A percentile compares a stretch with the other conserved stretches of the same genome.
Conservation (phyloP, 2,797 vertebrate genomes). For the Orientallactaga sibirica region DNA sequence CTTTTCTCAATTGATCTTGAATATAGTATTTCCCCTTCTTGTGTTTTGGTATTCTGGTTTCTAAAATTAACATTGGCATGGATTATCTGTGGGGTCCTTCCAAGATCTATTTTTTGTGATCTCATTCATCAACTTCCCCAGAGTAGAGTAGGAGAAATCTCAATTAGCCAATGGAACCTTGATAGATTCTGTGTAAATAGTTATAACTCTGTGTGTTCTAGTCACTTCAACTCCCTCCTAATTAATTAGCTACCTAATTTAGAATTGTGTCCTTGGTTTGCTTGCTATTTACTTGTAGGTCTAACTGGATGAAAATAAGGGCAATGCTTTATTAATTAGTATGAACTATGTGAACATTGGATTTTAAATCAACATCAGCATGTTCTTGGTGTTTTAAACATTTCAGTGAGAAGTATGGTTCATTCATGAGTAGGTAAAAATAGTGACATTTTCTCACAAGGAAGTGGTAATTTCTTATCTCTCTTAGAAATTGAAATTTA, state of each 20-base stretch:
- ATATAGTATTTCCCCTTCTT: background rate
- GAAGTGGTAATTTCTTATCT: background rate
- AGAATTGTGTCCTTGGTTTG: background rate
- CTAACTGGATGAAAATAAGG: background rate
- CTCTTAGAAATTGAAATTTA: background rate
- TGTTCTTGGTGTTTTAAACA: background rate
- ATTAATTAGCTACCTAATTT: constrained; percentile 60
- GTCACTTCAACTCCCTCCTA: constrained; percentile 8
- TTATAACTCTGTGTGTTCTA: constrained; percentile 48
- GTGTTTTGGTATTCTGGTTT: background rate
- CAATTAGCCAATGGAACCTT: constrained; percentile 68
- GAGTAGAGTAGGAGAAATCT: constrained; percentile 18
- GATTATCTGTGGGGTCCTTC: background rate
- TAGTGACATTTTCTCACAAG: background rate
- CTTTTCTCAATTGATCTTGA: constrained; percentile 51
- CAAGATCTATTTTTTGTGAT: constrained; percentile 24
- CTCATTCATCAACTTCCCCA: constrained; percentile 65
- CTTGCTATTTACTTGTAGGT: background rate
- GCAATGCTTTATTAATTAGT: background rate
- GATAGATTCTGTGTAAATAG: constrained; percentile 62
- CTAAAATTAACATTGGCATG: constrained; percentile 25
- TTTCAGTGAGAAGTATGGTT: background rate
- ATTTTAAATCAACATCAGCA: background rate
- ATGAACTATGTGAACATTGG: background rate
- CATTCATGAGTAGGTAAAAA: background rate